Percentiles rank a stretch among this genome's conserved stretches.
These are phyloP conservation scores for Calycopis cecrops DNA, from an alignment of 1,140 invertebrate species.

Conservation along the genomic window DNA sequence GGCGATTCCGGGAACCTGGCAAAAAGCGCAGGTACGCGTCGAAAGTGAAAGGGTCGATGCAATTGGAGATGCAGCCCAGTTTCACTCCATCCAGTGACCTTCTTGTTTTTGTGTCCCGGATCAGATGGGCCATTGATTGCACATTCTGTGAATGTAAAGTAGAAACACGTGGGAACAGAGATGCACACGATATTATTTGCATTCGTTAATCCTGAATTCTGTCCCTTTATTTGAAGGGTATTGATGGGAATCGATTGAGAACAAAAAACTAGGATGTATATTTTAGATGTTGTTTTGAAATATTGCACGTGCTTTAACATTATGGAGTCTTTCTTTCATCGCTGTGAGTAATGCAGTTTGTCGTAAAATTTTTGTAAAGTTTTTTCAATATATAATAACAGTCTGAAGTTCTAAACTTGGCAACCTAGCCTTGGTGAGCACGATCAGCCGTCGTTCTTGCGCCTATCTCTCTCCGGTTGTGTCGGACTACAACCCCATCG, in stretches of 20 bases:
- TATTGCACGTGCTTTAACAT: too few species aligned
- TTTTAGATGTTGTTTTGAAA: too few species aligned
- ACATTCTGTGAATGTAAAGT: constrained; percentile 47
- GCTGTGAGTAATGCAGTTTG: too few species aligned
- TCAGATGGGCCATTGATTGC: constrained; percentile 56
- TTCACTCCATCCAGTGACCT: constrained; percentile 61
- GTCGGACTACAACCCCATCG: too few species aligned
- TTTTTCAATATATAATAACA: too few species aligned
- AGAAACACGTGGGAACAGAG: constrained; percentile 67
- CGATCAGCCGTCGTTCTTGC: too few species aligned
- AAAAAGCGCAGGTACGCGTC: constrained; percentile 70
- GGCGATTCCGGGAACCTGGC: constrained; percentile 57
- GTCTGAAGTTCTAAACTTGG: too few species aligned
- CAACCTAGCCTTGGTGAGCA: too few species aligned
- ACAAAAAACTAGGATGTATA: background rate
- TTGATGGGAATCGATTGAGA: constrained; percentile 7
- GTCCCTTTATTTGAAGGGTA: constrained; percentile 7
- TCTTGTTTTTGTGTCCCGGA: constrained; percentile 52
- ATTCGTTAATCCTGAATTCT: constrained; percentile 31
- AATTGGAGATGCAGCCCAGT: constrained; percentile 66
- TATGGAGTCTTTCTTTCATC: too few species aligned
- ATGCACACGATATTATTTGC: constrained; percentile 51
- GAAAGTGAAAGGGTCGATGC: constrained; percentile 74
- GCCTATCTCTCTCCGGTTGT: too few species aligned
- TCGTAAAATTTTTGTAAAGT: too few species aligned